These are phyloP conservation scores for Hozukius guyotensis DNA, from an alignment of 2,797 vertebrate genomes.

Conservation along the genomic window DNA sequence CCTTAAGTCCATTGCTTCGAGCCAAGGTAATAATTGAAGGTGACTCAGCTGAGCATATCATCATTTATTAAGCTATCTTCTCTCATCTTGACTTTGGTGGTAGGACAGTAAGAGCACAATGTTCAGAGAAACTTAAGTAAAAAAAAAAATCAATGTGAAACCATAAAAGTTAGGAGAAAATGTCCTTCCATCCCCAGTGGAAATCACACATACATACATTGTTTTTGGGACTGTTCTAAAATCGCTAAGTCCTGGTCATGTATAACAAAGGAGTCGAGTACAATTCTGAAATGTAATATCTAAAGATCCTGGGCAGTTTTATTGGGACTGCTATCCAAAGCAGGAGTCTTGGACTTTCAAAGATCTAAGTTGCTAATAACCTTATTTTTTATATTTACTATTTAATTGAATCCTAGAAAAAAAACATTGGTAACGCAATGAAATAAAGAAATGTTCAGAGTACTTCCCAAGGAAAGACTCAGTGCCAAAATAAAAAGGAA, in stretches of 20 bases:
- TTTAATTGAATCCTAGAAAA: not conserved
- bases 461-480: no score
- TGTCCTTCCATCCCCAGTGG: no score
- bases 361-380: not conserved
- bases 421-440: not conserved
- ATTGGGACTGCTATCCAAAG: not conserved
- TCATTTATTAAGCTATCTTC: not conserved
- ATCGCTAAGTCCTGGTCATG: not conserved
- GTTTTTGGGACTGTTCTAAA: not conserved
- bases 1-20: not conserved
- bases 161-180: not conserved
- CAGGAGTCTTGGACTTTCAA: not conserved
- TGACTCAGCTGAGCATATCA: not conserved
- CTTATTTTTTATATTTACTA: not conserved
- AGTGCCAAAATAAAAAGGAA: not conserved
- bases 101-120: not conserved
- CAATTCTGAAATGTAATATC: not conserved
- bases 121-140: not conserved
- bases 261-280: not conserved
- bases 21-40: not conserved
- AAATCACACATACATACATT: not conserved
- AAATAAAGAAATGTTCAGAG: no score
- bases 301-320: not conserved
- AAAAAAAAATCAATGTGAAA: not conserved
- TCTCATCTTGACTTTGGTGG: not conserved